Evolutionary conservation across 2,888 invertebrate genomes (phyloP).

Genomic region (Drosophila differens): DNA sequence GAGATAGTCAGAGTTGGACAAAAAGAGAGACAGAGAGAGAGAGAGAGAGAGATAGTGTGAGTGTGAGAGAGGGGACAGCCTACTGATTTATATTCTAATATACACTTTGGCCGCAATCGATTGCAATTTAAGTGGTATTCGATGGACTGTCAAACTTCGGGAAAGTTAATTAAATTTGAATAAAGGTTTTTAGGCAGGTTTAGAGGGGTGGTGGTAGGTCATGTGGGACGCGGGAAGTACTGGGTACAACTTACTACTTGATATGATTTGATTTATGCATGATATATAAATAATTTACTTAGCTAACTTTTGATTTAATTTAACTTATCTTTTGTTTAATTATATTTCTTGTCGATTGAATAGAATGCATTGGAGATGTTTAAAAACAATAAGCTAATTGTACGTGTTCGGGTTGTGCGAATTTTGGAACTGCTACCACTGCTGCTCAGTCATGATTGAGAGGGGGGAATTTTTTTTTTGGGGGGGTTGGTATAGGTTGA

Average conservation of each 20-base stretch:
- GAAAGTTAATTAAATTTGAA: conserved; percentile 79
- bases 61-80: conserved; percentile 3
- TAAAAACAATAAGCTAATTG: conserved; percentile 71
- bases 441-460: conserved; percentile 79
- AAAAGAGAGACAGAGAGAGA: conserved; percentile 29
- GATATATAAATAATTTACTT: conserved; percentile 38
- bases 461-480: conserved; percentile 18
- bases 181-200: conserved; percentile 26
- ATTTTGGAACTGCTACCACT: conserved; percentile 81
- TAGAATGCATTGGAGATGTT: conserved; percentile 78
- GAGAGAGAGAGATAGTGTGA: conserved; percentile 20
- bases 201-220: conserved; percentile 14
- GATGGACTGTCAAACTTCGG: conserved; percentile 66
- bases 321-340: conserved; percentile 37
- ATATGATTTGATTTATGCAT: conserved; percentile 58
- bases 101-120: conserved; percentile 49
- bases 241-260: conserved; percentile 76
- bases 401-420: conserved; percentile 62
- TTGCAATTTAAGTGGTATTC: conserved; percentile 75
- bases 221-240: conserved; percentile 42
- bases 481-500: conserved; percentile 41
- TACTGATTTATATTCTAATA: conserved; percentile 16
- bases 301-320: conserved; percentile 43
- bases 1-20: conserved; percentile 19
- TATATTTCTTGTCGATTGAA: conserved; percentile 63